Evolutionary conservation across 2,888 invertebrate species (phyloP), one percentile per base, ranked within the genome.

Genomic region (Epirrhoe alternata): DNA sequence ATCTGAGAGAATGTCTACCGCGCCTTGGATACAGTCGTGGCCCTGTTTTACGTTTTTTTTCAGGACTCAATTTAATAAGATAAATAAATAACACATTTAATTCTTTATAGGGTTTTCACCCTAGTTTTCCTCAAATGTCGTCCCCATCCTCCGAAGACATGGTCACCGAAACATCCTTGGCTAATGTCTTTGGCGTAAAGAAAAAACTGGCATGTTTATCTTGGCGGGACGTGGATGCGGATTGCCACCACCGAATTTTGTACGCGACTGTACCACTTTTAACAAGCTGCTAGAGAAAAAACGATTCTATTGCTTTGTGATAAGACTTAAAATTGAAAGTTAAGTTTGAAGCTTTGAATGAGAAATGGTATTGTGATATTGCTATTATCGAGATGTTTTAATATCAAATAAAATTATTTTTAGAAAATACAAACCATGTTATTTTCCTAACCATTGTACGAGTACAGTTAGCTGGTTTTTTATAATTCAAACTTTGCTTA

Each of bases 131-230:
- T 62, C 61, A 67, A 66, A 73, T 62, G 38, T 82, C 77, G 1
- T 24, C 74, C 17, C 33, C 35, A 72, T 54, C 35, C 38, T 31
- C 58, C 31, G 5, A 71, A 70, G 60, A 24, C 61, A 67, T 79
- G 84, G 86, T 72, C 83, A 86, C 78, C 73, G 72, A 76, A 81
- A 80, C 86, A 89, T 92, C 93, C 93, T 90, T 92, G 92, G 87
- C 90, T 93, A 93, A 93, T 93, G 93, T 93, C 93, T 93, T 92
- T 84, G 87, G 84, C 83, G 88, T 86, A 85, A 83, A 84, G 85
- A 87, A 88, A 92, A 91, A 92, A 90, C 81, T 86, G 90, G 89
- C 89, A 90, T 93, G 93, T 93, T 93, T 93, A 93, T 93, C 93
- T 92, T 93, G 86, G 81, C 79, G 85, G 83, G 87, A 76, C 80